Evolutionary conservation across 2,113 vertebrate genomes (phyloP).

Genomic region (Pelodiscus sinensis): DNA sequence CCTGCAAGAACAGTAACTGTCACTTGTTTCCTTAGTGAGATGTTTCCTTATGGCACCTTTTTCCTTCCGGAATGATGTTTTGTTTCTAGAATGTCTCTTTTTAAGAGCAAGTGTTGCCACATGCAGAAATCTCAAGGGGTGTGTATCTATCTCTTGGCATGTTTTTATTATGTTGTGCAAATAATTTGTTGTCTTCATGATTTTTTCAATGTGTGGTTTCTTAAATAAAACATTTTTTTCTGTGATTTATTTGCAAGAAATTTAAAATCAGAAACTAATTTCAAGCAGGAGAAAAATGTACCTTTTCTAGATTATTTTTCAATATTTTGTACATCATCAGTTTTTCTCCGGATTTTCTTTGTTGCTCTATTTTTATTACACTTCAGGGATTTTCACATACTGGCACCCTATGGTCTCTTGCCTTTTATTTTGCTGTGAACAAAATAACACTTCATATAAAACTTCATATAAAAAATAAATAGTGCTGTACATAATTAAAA

Average conservation of each 20-base stretch:
- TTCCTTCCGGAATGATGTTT: neutral
- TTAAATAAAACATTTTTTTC: neutral
- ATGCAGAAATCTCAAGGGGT: neutral
- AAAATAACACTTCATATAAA: neutral
- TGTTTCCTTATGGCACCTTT: neutral
- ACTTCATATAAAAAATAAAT: neutral
- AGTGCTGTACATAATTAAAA: neutral
- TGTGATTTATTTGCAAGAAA: neutral
- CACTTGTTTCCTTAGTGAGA: neutral
- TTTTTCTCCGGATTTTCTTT: neutral
- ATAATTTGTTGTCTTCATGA: neutral
- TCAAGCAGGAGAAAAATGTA: neutral
- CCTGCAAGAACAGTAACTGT: neutral
- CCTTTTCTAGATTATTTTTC: neutral
- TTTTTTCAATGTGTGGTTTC: neutral
- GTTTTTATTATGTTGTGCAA: neutral
- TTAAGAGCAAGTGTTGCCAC: neutral
- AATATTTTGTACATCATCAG: neutral
- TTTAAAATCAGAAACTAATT: neutral
- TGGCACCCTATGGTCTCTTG: fast-evolving
- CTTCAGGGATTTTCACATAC: neutral
- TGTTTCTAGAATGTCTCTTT: neutral
- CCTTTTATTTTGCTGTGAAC: neutral
- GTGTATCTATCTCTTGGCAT: neutral
- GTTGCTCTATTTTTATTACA: neutral